Base-by-base conservation (phyloP, 2,888 invertebrate genomes). In the Patella caerulea region DNA sequence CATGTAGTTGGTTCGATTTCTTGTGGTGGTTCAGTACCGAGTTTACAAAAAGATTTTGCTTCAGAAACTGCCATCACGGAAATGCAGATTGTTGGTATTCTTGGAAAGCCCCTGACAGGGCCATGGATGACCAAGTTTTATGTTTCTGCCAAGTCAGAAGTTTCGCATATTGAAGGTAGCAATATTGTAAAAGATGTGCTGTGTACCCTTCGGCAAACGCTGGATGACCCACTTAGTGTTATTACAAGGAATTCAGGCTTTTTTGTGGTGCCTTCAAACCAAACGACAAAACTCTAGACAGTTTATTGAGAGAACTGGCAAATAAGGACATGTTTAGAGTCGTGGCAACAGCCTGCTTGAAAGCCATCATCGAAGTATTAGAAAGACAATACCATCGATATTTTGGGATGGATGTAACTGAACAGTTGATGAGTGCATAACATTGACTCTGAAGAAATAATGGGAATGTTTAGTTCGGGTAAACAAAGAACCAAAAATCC, bases 361-460 rank as follows among this genome's bases (percentile, higher is more conserved):
- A 34, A 12, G 3, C 56, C 52, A 59, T 55, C 5, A 52, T 73
- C 1, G 45, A 17, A 34, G 80, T 80, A 11, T 71, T 81, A 2
- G 78, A 80, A 59, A 65, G 80, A 17, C 80, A 80, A 70, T 81
- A 81, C 72, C 34, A 72, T 45, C 52, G 74, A 52, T 80, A 81
- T 52, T 80, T 78, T 56, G 56, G 45, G 2, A 65, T 73, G 12
- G 80, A 80, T n/a, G 54, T 81, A 7, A 76, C 79, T 29, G 17
- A 29, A 7, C 19, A 74, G 17, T 54, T 56, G 19, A 15, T 1
- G 9, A 45, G 29, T 2, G 7, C 81, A 81, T 74, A 80, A 80
- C 65, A 81, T 81, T 19, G 81, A 81, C 76, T 75, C 79, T 1
- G 81, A 81, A 59, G 81, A 81, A 69, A 69, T 81, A 7, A 78